These are phyloP conservation scores for Clarias fuscus DNA, from an alignment of 2,797 vertebrate genomes.

Conservation along the genomic window DNA sequence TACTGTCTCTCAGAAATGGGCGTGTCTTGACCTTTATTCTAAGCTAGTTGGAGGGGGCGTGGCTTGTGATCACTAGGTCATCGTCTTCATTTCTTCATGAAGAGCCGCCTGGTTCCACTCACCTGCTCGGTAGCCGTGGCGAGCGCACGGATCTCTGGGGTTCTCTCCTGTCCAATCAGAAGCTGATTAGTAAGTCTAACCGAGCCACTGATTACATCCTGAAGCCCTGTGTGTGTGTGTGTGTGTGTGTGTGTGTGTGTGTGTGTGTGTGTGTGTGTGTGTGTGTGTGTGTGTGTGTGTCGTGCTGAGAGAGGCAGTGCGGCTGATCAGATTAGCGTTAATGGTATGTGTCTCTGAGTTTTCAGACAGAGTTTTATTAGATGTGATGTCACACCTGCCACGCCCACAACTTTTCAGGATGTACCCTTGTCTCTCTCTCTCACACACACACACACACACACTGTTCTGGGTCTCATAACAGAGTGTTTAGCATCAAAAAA, in stretches of 20 bases:
- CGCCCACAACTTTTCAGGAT: neutral
- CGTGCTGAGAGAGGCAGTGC: constrained; percentile 52
- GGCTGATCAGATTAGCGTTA: constrained; percentile 19
- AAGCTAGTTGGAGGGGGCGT: neutral
- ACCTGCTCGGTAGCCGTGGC: neutral
- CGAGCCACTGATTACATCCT: constrained; percentile 67
- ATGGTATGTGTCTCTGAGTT: neutral
- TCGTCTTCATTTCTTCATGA: too few relatives aligned
- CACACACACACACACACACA: too few relatives aligned
- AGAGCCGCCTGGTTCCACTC: too few relatives aligned
- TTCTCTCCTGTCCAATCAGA: constrained; percentile 50
- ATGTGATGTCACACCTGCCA: neutral
- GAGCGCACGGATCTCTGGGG: constrained; percentile 33
- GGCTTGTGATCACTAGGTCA: neutral
- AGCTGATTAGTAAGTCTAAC: constrained; percentile 47
- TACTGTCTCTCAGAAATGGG: neutral
- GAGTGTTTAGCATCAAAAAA: too few relatives aligned
- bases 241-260: too few relatives aligned
- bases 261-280: too few relatives aligned
- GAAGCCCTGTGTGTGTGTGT: constrained; percentile 49
- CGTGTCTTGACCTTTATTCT: neutral
- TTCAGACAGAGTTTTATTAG: neutral
- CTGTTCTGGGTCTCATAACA: too few relatives aligned
- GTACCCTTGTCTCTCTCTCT: neutral
- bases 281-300: too few relatives aligned